Base-by-base conservation (phyloP, 2,113 vertebrate species). In the Callipepla californica region DNA sequence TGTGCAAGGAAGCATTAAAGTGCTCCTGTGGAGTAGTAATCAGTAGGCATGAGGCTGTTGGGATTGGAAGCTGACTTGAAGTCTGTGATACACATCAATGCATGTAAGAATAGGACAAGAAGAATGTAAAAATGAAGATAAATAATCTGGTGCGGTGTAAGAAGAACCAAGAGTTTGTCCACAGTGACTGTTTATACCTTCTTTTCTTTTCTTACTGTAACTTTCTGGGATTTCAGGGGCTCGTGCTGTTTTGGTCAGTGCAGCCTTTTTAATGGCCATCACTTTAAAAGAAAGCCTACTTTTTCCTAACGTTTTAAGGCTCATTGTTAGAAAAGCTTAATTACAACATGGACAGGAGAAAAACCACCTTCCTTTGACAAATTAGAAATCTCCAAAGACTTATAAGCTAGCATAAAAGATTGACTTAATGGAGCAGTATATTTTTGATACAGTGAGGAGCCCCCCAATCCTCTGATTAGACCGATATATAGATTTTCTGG, bases 351-450 rank as follows among this genome's bases (percentile, higher is more conserved):
- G 73, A 95, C 86, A 84, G 76, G 44, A 82, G 42, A 2, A 66
- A 32, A 73, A 58, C 9, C 5, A 26, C 72, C 18, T 94, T 83
- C 76, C 82, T 96, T 68, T 85, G 89, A 94, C 92, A 96, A 96
- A 93, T 91, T 95, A 69, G 82, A 96, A 95, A 88, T 94, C 96
- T 96, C 97, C 70, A 89, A 86, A 95, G 90, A 70, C 75, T 86
- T 94, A 53, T 91, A 95, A 96, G 82, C 84, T 78, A 88, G 83
- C 67, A 55, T 95, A 94, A 96, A 95, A 93, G 90, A 97, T 96
- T 94, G 87, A 95, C 89, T 97, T 97, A 97, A 96, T 97, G 85
- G 89, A 94, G 88, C 88, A 82, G 74, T 90, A 50, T 96, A 96
- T 96, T 96, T 95, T 92, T 95, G 89, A 95, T 96, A 73, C 53